Evolutionary conservation across 2,797 vertebrate genomes (phyloP), one percentile per base, ranked within the genome.

Genomic region (Todus mexicanus): DNA sequence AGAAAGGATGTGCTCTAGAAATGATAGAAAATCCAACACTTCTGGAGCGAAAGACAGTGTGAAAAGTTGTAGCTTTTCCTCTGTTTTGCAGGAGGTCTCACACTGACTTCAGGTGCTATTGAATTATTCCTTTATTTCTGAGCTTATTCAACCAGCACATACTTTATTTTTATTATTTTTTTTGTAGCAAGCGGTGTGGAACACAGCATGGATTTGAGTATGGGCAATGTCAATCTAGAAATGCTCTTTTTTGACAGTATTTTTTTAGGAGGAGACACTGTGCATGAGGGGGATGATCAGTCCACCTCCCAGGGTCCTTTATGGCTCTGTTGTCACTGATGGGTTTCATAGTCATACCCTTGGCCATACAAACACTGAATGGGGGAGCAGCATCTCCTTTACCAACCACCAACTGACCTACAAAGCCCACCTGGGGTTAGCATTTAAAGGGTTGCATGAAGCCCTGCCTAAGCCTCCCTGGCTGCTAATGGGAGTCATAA

Each of bases 301-400:
- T n/a, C 0, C 0, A 8, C 13, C 14, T 89, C 18, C 4, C 35
- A 65, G 27, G 8, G 27, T 68, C 21, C 27, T 20, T 80, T 68
- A 38, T 42, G 71, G 35, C 48, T 71, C 43, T 60, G 11, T 48
- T 68, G n/a, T 29, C 15, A 9, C 43, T 27, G 47, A 5, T 75
- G 63, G n/a, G 12, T 87, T 90, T 78, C 40, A 6, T 19, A 51
- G 45, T 68, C 53, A 40, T 33, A 25, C 17, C 9, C 37, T n/a
- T 48, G 61, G 20, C 45, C 25, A 1, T 45, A n/a, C 23, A 45
- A n/a, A 70, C 5, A 16, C 22, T 35, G 23, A 74, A 31, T 3
- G 8, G 33, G 10, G 7, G 33, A 76, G 27, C 60, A 73, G 45
- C 68, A 12, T 59, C 71, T 73, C 37, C 31, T 10, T 50, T 48